Percentiles rank a stretch among this genome's conserved stretches.
phyloP scores from a whole-genome alignment of 2,888 invertebrate species.

The Scaptomyza cyrtandrae region DNA sequence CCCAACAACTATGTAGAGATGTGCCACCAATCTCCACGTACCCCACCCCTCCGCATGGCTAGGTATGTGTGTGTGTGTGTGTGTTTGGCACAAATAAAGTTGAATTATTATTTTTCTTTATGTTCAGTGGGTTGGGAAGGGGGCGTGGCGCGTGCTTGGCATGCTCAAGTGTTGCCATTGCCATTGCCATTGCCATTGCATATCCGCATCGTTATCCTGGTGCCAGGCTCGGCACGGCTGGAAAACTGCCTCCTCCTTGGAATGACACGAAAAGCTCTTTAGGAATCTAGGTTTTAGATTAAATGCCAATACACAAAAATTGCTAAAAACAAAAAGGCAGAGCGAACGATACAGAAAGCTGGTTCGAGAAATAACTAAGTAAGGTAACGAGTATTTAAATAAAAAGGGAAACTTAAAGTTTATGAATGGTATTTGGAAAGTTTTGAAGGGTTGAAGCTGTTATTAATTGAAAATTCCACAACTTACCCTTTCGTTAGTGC shows the following conservation, averaged over 20 bases:
- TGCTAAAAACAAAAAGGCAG: conserved; percentile 2
- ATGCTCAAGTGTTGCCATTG: conserved; percentile 76
- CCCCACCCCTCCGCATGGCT: conserved; percentile 34
- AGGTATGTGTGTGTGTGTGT: conserved; percentile 49
- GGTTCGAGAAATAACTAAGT: conserved; percentile 38
- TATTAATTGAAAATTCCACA: background rate
- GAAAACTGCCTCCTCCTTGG: conserved; percentile 21
- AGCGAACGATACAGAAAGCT: conserved; percentile 24
- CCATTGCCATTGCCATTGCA: conserved; percentile 73
- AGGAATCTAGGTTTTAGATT: conserved; percentile 61
- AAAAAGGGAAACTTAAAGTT: background rate
- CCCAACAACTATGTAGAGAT: conserved; percentile 44
- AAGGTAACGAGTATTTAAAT: background rate
- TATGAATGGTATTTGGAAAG: background rate
- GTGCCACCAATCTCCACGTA: background rate
- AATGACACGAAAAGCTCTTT: conserved; percentile 61
- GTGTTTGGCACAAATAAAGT: conserved; percentile 74
- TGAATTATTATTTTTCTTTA: conserved; percentile 79
- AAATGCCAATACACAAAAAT: conserved; percentile 57
- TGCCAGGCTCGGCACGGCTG: too few species aligned
- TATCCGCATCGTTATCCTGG: conserved; percentile 70
- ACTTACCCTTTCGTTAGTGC: conserved; percentile 3
- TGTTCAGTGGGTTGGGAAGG: conserved; percentile 31
- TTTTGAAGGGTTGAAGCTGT: too few species aligned
- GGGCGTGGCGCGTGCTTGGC: conserved; percentile 69